Conservation (phyloP, 2,113 vertebrate species). For the Cygnus atratus region DNA sequence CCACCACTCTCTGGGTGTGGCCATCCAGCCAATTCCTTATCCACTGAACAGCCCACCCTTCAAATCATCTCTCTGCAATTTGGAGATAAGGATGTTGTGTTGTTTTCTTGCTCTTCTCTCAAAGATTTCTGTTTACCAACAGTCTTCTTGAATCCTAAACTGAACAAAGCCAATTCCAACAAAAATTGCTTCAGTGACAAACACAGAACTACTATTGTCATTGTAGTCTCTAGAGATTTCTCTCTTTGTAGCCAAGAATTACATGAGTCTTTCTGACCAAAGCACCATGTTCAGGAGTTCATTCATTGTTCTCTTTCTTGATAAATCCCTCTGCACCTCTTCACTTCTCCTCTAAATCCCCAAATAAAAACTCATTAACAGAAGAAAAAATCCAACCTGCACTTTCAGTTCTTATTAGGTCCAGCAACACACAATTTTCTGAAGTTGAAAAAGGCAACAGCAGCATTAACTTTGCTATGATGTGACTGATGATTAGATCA, state of each 20-base stretch:
- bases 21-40: too few relatives aligned
- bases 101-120: neutral
- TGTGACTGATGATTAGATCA: neutral
- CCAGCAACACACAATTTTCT: neutral
- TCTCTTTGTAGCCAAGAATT: neutral
- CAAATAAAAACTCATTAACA: neutral
- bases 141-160: neutral
- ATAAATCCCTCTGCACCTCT: neutral
- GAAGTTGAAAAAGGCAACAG: neutral
- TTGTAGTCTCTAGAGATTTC: neutral
- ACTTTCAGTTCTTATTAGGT: neutral
- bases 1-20: too few relatives aligned
- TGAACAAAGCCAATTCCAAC: neutral
- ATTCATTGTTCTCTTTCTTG: neutral
- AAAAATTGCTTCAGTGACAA: neutral
- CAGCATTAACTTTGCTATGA: neutral
- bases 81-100: too few relatives aligned
- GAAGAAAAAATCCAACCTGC: neutral
- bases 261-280: neutral
- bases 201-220: neutral
- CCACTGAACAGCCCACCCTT: too few relatives aligned
- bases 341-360: neutral
- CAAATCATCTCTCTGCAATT: too few relatives aligned
- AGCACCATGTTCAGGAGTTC: neutral
- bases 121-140: neutral